Evolutionary conservation across 2,797 vertebrate genomes (phyloP).

Genomic region (Schizothorax lantsangensis): DNA sequence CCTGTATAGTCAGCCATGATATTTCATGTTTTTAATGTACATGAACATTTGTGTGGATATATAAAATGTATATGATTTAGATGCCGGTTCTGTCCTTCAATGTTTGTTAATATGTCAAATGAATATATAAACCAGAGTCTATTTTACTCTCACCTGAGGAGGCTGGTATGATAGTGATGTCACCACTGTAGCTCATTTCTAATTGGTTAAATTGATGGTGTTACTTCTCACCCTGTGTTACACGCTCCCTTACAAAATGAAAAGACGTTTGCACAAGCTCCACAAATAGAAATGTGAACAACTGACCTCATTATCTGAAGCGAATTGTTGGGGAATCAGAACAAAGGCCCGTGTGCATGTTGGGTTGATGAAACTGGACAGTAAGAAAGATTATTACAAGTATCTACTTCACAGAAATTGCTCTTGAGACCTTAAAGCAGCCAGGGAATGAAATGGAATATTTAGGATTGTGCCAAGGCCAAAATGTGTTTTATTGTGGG

Average conservation of each 20-base stretch:
- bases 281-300: conserved; percentile 16
- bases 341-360: background rate
- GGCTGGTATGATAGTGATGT: conserved; percentile 4
- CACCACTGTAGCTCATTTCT: background rate
- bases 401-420: conserved; percentile 44
- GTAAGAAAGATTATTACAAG: conserved; percentile 34
- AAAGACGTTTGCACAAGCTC: background rate
- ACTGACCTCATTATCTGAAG: conserved; percentile 32
- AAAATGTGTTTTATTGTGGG: conserved; percentile 42
- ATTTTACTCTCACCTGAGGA: background rate
- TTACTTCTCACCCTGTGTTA: conserved; percentile 6
- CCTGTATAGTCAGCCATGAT: background rate
- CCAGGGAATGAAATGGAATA: conserved; percentile 15
- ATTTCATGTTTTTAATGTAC: background rate
- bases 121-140: background rate
- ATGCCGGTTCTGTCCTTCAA: too few species aligned
- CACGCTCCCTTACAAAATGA: background rate
- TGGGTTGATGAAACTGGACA: conserved; percentile 11
- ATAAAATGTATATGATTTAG: too few species aligned
- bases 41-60: background rate
- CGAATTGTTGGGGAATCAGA: conserved; percentile 25
- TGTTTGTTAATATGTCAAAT: background rate
- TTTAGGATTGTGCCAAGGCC: conserved; percentile 31
- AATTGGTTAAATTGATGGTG: conserved; percentile 26
- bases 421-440: conserved; percentile 23